Base-by-base conservation (phyloP, 2,797 vertebrate species). In the Gymnoscopelus microlampas region DNA sequence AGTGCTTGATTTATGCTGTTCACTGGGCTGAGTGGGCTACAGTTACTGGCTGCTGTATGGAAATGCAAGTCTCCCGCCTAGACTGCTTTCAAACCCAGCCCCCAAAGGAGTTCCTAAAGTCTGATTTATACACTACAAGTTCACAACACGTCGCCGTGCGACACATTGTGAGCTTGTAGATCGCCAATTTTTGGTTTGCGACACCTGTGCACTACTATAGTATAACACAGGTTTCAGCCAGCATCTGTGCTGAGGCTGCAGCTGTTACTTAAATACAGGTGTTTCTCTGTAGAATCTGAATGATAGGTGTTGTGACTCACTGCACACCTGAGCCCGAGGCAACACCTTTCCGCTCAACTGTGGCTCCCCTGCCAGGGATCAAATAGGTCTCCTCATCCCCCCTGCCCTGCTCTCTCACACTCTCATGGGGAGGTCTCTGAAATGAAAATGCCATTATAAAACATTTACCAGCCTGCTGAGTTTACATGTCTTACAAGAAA, bases 401-500 rank as follows among this genome's bases (percentile, higher is more conserved):
- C 32, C 12, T 14, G 54, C 64, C 54, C 63, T 6, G 12, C 29
- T 3, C 53, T 57, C 70, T 73, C 71, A 24, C 66, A 14, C 66
- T 77, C 64, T 75, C 32, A 50, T 47, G 60, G 78, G 66, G 72
- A 80, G 66, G 64, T 60, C 62, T 75, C 69, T 5, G 51, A 83
- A 83, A 83, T 79, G 77, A 89, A 88, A 84, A 83, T 66, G 65
- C 71, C 69, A 76, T 88, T 80, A 87, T 87, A 74, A 89, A 91
- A 87, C 78, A 89, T 90, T 89, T 82, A 88, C 68, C 80, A 78
- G 64, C 83, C 68, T 81, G 81, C 83, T 83, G 85, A 78, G 86
- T 84, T 89, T 83, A 88, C 87, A 83, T 74, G 79, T 82, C 74
- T 78, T 79, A 85, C 85, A 87, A 86, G 82, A 87, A 80, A 87